Evolutionary conservation across 2,797 vertebrate genomes (phyloP).

Genomic region (Agapornis canus): DNA sequence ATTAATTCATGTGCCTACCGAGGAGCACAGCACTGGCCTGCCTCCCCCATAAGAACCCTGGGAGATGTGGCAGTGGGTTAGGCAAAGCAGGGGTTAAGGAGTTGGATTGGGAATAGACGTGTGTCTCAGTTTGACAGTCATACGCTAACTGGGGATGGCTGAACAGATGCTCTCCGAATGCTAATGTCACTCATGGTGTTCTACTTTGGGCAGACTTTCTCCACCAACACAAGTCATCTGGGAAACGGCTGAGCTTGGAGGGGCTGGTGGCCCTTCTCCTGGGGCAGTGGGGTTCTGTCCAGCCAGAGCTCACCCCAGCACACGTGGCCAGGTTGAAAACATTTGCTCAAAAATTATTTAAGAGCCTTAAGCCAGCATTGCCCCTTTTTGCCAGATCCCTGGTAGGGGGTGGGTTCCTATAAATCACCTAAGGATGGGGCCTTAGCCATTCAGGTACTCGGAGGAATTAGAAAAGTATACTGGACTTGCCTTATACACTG

Average conservation of each 20-base stretch:
- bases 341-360: not conserved
- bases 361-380: not conserved
- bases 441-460: not conserved
- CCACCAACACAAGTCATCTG: constrained; percentile 55
- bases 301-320: rapidly evolving
- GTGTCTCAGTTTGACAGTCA: constrained; percentile 63
- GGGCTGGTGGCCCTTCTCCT: not conserved
- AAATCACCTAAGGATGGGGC: not conserved
- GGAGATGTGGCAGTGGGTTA: not conserved
- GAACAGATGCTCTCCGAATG: constrained; percentile 69
- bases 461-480: constrained; percentile 51
- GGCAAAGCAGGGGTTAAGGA: constrained; percentile 65
- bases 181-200: constrained; percentile 70
- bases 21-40: not conserved
- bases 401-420: not conserved
- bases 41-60: not conserved
- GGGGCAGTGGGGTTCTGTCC: not conserved
- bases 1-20: not conserved
- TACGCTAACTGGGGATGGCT: constrained; percentile 63
- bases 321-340: not conserved
- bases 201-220: constrained; percentile 65
- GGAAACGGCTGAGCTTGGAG: constrained; percentile 16
- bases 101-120: constrained; percentile 66
- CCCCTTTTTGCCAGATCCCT: not conserved
- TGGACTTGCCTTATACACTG: constrained; percentile 20